Conservation (phyloP, 1,140 invertebrate species). For the Procambarus virginalis region DNA sequence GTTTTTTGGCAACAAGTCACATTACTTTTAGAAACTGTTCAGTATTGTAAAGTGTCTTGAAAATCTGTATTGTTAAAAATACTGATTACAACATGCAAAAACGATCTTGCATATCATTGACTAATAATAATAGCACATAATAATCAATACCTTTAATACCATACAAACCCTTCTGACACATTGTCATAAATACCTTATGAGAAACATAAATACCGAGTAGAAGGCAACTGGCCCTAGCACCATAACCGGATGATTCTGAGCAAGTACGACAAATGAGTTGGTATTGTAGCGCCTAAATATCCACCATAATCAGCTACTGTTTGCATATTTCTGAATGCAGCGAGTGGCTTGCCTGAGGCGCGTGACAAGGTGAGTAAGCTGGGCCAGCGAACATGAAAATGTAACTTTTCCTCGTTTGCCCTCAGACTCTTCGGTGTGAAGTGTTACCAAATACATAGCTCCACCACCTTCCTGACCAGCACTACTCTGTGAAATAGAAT, state of each 20-base stretch:
- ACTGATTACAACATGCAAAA: no score
- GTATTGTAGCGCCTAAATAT: background rate
- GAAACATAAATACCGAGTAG: conserved; percentile 8
- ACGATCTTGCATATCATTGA: no score
- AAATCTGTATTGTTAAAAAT: no score
- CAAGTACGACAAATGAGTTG: conserved; percentile 4
- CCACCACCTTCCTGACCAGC: conserved; percentile 48
- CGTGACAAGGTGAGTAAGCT: conserved; percentile 51
- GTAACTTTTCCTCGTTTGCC: conserved; percentile 36
- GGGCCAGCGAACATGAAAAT: conserved; percentile 47
- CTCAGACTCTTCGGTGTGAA: conserved; percentile 48
- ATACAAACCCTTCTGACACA: background rate
- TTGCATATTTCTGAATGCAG: conserved; percentile 53
- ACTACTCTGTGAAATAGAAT: conserved; percentile 36
- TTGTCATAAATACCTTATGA: background rate
- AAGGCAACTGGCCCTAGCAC: conserved; percentile 40
- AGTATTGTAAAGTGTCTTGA: no score
- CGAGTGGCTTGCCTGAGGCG: conserved; percentile 46
- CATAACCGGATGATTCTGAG: conserved; percentile 37
- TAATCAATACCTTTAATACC: background rate
- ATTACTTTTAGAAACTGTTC: no score
- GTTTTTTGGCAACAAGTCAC: no score
- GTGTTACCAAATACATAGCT: conserved; percentile 50
- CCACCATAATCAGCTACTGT: conserved; percentile 42
- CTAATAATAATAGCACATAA: no score